phyloP scores from a whole-genome alignment of 2,797 vertebrate species.

The Pseudochirops corinnae region DNA sequence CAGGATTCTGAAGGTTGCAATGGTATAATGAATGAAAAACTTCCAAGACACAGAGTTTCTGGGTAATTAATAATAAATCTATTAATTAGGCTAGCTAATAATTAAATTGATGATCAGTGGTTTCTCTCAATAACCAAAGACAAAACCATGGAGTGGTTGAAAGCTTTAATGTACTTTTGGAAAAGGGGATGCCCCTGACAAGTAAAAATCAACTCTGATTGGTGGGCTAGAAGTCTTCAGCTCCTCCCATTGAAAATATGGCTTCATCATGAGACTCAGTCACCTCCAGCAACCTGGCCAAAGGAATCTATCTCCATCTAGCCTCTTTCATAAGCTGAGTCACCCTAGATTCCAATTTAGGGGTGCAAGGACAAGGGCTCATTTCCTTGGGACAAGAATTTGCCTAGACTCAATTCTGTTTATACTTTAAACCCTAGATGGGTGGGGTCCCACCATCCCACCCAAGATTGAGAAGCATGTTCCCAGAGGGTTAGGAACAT shows the following conservation, averaged over 20 bases:
- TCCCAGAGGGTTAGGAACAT: background rate
- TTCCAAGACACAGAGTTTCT: background rate
- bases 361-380: background rate
- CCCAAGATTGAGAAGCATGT: background rate
- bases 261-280: background rate
- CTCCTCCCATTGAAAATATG: background rate
- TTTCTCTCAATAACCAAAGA: background rate
- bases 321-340: background rate
- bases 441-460: background rate
- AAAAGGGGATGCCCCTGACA: background rate
- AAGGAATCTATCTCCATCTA: background rate
- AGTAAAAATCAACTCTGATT: background rate
- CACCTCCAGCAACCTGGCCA: background rate
- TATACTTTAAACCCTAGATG: background rate
- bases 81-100: background rate
- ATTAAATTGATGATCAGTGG: background rate
- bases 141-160: background rate
- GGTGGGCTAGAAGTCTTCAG: background rate
- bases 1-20: background rate
- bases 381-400: background rate
- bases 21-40: background rate
- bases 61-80: background rate
- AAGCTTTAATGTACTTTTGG: background rate
- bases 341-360: background rate
- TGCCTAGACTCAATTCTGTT: background rate